Percentiles rank a stretch among this genome's conserved stretches.
Conservation (phyloP, 92 coral and sea anemone species). For the Chrysogorgia sp. region DNA sequence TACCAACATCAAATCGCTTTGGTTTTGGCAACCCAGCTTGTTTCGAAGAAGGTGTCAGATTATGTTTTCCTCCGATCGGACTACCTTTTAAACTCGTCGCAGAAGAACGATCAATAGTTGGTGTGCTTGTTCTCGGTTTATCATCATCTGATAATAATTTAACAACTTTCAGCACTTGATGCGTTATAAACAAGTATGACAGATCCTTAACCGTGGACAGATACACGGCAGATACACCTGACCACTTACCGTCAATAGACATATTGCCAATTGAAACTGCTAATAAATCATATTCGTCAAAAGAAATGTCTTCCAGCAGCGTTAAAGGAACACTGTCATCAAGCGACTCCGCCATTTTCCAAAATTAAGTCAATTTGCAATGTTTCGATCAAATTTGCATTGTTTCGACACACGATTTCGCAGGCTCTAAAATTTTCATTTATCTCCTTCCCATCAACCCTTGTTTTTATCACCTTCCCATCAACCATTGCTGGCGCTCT, state of each 20-base stretch:
- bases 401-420: too few species aligned
- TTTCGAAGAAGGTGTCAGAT: conserved; percentile 5
- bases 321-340: neutral
- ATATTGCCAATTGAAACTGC: neutral
- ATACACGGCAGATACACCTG: too few species aligned
- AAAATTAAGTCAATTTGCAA: too few species aligned
- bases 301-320: neutral
- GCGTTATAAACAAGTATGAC: neutral
- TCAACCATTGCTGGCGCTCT: too few species aligned
- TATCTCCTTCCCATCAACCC: too few species aligned
- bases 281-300: neutral
- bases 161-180: neutral
- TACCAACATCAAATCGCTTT: neutral
- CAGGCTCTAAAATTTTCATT: too few species aligned
- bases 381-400: too few species aligned
- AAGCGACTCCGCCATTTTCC: too few species aligned
- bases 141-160: neutral
- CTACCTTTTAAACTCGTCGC: neutral
- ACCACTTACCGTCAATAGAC: neutral
- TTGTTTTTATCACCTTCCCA: too few species aligned
- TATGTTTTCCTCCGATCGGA: conserved; percentile 4
- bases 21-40: neutral
- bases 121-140: neutral
- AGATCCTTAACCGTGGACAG: neutral
- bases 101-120: neutral